Percentiles rank a stretch among this genome's conserved stretches.
Evolutionary conservation across 2,113 vertebrate genomes (phyloP).

Genomic region (Dicerorhinus sumatrensis): DNA sequence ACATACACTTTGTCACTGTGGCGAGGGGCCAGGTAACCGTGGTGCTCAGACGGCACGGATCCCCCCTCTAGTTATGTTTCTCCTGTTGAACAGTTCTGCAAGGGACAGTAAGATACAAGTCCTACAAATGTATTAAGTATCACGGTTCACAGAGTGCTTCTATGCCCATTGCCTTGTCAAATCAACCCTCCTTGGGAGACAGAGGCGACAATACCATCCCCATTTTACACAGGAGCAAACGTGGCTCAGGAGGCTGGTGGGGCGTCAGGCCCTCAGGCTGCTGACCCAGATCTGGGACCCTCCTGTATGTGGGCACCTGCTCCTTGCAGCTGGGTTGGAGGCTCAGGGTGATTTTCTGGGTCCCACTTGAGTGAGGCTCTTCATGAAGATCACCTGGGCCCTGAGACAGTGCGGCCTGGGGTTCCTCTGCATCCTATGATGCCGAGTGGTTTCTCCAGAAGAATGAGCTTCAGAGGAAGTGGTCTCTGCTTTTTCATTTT

Average conservation of each 20-base stretch:
- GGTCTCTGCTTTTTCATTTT: background rate
- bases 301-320: background rate
- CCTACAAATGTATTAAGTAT: background rate
- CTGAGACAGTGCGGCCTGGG: no score
- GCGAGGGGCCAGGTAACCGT: background rate
- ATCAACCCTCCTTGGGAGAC: background rate
- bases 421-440: accelerated
- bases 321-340: background rate
- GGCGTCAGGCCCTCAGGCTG: background rate
- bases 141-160: background rate
- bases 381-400: background rate
- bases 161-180: background rate
- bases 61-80: background rate
- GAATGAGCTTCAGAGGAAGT: background rate
- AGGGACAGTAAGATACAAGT: background rate
- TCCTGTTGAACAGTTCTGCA: background rate
- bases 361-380: background rate
- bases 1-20: no score
- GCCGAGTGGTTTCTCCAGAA: background rate
- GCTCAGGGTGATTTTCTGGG: background rate
- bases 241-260: accelerated
- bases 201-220: no score
- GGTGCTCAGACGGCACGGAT: background rate
- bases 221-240: background rate
- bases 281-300: no score